phyloP scores from a whole-genome alignment of 2,797 vertebrate species.

The Ctenopoma multispine region DNA sequence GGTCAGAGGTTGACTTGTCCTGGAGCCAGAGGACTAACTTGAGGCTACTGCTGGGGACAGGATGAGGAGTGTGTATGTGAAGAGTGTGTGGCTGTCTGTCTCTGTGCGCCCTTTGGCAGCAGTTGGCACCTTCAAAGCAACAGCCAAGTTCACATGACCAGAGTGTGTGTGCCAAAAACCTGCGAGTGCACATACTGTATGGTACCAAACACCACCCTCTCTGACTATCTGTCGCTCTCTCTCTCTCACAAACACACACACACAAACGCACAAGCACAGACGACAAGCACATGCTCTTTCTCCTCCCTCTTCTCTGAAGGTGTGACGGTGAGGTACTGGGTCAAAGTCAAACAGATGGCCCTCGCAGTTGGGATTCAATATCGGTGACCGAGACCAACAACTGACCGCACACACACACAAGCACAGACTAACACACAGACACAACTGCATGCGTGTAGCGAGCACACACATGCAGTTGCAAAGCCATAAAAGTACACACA shows the following conservation, averaged over 20 bases:
- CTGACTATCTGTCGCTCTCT: slow-evolving; percentile 3
- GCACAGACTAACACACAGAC: slow-evolving; percentile 30
- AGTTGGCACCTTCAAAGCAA: slow-evolving; percentile 59
- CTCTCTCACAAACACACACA: background rate
- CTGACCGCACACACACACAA: slow-evolving; percentile 28
- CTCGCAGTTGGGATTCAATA: slow-evolving; percentile 76
- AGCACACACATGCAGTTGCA: slow-evolving; percentile 26
- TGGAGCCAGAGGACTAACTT: slow-evolving; percentile 50
- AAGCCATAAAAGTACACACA: slow-evolving; percentile 19
- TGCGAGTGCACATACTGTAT: slow-evolving; percentile 38
- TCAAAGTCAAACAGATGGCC: slow-evolving; percentile 82
- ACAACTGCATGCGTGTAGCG: slow-evolving; percentile 17
- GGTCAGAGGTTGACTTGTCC: slow-evolving; percentile 64
- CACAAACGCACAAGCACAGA: slow-evolving; percentile 17
- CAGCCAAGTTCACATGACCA: slow-evolving; percentile 59
- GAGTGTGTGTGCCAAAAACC: slow-evolving; percentile 57
- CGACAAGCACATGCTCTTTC: slow-evolving; percentile 8
- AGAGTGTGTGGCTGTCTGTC: slow-evolving; percentile 9
- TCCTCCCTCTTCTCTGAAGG: slow-evolving; percentile 56
- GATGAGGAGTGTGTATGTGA: slow-evolving; percentile 12
- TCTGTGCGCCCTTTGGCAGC: slow-evolving; percentile 48
- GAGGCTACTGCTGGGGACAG: slow-evolving; percentile 45
- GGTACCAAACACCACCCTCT: slow-evolving; percentile 17
- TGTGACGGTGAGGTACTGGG: slow-evolving; percentile 73
- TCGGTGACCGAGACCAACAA: slow-evolving; percentile 55